Conservation (phyloP, 2,113 vertebrate genomes). For the Leiothrix lutea region DNA sequence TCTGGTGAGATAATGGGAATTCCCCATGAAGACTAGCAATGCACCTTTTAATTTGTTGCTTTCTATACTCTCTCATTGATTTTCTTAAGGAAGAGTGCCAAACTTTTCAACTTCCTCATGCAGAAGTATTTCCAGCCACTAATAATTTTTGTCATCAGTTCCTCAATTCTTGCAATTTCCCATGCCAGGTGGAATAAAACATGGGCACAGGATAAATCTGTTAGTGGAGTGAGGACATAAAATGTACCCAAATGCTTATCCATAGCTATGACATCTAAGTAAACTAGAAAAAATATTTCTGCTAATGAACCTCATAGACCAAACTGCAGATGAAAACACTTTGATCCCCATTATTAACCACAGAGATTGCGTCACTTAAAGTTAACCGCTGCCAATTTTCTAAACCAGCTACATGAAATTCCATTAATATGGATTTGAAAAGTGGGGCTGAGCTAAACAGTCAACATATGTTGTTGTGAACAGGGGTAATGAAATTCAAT, state of each 20-base stretch:
- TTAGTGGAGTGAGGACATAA: background rate
- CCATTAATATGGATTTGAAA: background rate
- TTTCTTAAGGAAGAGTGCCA: background rate
- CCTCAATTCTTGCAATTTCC: background rate
- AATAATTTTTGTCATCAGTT: background rate
- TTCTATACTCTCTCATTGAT: background rate
- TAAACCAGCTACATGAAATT: background rate
- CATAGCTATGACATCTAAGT: background rate
- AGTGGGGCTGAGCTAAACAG: rapidly evolving
- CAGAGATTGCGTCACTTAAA: background rate
- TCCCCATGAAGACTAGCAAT: background rate
- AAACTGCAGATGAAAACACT: background rate
- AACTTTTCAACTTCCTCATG: background rate
- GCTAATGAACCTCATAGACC: background rate
- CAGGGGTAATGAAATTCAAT: background rate
- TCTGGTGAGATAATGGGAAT: background rate
- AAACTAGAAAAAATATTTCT: background rate
- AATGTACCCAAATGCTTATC: background rate
- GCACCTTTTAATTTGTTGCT: background rate
- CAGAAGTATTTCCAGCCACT: background rate
- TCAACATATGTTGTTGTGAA: background rate
- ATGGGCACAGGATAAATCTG: background rate
- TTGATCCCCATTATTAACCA: background rate
- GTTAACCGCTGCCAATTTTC: background rate
- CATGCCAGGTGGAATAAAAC: background rate